These are phyloP conservation scores for Nemopilema nomurai DNA, from an alignment of 30 jellyfish, hydroid and myxozoan genomes.

Conservation along the genomic window DNA sequence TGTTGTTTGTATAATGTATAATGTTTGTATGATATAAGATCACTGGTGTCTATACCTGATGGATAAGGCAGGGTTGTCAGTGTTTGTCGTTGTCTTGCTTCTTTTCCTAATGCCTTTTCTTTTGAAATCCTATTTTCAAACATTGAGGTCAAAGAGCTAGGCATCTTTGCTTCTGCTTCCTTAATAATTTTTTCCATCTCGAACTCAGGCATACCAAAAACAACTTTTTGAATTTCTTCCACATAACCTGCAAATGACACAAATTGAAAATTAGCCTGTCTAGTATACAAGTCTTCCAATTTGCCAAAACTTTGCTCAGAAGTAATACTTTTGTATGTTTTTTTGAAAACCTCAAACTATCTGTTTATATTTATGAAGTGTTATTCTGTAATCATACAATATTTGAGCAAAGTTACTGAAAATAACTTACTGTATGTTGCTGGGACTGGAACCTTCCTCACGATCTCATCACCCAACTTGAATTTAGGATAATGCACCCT, in stretches of 20 bases:
- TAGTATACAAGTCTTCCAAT: neutral
- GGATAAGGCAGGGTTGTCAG: conserved; percentile 7
- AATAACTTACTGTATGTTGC: neutral
- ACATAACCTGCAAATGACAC: conserved; percentile 9
- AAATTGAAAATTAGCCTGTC: neutral
- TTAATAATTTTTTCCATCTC: conserved; percentile 4
- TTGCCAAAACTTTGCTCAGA: neutral
- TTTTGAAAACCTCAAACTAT: neutral
- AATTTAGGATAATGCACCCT: neutral
- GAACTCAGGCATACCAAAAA: neutral
- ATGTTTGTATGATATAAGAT: neutral
- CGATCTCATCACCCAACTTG: neutral
- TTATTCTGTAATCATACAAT: neutral
- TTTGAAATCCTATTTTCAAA: neutral
- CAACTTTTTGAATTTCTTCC: conserved; percentile 4
- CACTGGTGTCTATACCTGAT: neutral
- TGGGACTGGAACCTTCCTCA: neutral
- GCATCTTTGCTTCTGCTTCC: conserved; percentile 20
- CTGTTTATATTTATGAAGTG: neutral
- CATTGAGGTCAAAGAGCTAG: neutral
- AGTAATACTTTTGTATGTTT: neutral
- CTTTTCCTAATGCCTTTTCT: neutral
- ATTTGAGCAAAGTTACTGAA: neutral
- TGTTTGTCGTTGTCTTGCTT: neutral
- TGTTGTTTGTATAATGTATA: neutral